These are phyloP conservation scores for Loripinus fragilis DNA, from an alignment of 2,888 invertebrate genomes.

Conservation along the genomic window DNA sequence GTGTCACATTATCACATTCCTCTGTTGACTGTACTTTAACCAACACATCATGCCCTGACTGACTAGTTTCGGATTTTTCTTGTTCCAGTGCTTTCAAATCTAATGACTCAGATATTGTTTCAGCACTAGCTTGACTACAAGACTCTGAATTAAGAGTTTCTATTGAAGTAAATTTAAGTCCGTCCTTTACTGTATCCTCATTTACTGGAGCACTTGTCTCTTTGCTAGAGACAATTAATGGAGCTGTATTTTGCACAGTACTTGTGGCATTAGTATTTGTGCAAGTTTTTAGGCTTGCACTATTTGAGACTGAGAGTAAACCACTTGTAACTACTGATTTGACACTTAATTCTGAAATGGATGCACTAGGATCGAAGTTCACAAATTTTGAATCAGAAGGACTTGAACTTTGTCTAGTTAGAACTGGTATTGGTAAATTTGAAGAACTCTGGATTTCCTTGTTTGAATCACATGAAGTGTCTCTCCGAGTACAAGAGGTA, in stretches of 20 bases:
- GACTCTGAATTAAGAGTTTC: neutral
- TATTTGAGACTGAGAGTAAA: neutral
- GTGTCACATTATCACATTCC: constrained; percentile 2
- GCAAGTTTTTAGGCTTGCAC: neutral
- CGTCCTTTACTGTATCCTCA: neutral
- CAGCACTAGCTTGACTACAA: neutral
- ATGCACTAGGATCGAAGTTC: constrained; percentile 12
- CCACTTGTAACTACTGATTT: neutral
- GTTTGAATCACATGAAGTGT: neutral
- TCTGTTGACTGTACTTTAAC: neutral
- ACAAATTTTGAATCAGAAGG: neutral
- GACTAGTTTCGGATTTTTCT: constrained; percentile 5
- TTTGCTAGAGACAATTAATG: neutral
- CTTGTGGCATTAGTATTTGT: neutral
- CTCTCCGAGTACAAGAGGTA: neutral
- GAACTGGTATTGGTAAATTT: constrained; percentile 2
- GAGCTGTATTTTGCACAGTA: neutral
- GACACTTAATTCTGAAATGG: neutral
- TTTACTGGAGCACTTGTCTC: neutral
- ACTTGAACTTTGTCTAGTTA: constrained; percentile 2
- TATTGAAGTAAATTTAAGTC: neutral
- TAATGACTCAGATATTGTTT: too few relatives aligned
- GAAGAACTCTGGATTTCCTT: neutral
- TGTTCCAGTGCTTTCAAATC: neutral
- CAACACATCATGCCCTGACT: neutral